Conservation (phyloP, 2,888 invertebrate species). For the Carterocephalus palaemon region DNA sequence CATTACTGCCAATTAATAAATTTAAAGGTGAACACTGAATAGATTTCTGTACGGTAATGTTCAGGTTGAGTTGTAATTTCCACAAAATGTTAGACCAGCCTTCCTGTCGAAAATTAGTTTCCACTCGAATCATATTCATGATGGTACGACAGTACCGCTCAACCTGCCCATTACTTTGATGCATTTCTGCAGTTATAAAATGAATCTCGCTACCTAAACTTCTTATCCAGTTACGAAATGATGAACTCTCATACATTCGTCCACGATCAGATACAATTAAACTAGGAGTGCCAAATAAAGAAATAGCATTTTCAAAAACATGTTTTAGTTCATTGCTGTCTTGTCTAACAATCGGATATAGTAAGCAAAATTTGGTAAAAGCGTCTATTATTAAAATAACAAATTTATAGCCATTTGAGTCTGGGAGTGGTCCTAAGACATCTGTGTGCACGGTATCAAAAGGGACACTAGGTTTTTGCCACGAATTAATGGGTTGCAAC, state of each 20-base stretch:
- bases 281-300: constrained; percentile 1
- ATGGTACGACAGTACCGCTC: constrained; percentile 29
- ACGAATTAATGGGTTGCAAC: background rate
- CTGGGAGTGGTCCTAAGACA: background rate
- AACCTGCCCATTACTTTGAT: constrained; percentile 31
- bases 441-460: background rate
- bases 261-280: too few species aligned
- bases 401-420: background rate
- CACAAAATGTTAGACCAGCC: constrained; percentile 13
- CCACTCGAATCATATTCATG: too few species aligned
- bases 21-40: background rate
- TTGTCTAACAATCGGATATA: background rate
- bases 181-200: constrained; percentile 31
- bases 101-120: too few species aligned
- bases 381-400: too few species aligned
- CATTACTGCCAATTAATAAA: background rate
- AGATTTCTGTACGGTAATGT: background rate
- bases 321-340: background rate
- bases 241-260: too few species aligned
- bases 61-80: background rate
- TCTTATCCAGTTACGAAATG: too few species aligned
- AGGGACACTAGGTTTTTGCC: background rate
- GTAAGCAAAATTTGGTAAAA: background rate
- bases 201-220: constrained; percentile 24
- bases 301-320: background rate